A percentile compares a stretch with the other conserved stretches of the same genome.
Evolutionary conservation across 2,888 invertebrate genomes (phyloP).

Genomic region (Rambutsinella grinnellia): DNA sequence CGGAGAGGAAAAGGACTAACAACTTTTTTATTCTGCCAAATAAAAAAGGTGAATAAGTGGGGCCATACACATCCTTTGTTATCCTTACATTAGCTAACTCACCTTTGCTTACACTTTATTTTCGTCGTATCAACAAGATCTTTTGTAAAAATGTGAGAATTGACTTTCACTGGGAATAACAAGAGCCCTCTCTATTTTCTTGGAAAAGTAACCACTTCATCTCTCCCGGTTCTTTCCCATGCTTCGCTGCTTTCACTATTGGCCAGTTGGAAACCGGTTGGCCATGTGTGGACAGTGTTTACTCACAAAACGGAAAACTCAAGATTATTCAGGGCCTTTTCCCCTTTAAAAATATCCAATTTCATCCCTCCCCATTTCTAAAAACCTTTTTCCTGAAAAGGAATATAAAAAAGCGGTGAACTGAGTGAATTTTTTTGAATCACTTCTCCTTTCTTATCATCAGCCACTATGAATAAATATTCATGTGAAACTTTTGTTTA

Average conservation of each 20-base stretch:
- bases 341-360: neutral
- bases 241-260: neutral
- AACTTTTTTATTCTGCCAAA: constrained; percentile 8
- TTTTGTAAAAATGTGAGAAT: neutral
- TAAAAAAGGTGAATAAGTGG: constrained; percentile 27
- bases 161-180: neutral
- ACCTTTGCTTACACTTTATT: neutral
- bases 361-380: neutral
- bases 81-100: constrained; percentile 18
- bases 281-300: neutral
- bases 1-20: constrained; percentile 14
- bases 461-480: constrained; percentile 47
- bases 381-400: neutral
- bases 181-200: neutral
- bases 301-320: neutral
- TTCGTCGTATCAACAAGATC: neutral
- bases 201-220: constrained; percentile 21
- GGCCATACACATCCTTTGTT: constrained; percentile 33
- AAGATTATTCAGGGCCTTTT: neutral
- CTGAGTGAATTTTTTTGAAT: constrained; percentile 19
- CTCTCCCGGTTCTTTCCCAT: constrained; percentile 9
- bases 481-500: constrained; percentile 53
- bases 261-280: neutral
- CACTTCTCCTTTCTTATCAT: constrained; percentile 39
- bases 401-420: constrained; percentile 1